These are phyloP conservation scores for Rhipidura dahli DNA, from an alignment of 2,113 vertebrate species.

Conservation along the genomic window DNA sequence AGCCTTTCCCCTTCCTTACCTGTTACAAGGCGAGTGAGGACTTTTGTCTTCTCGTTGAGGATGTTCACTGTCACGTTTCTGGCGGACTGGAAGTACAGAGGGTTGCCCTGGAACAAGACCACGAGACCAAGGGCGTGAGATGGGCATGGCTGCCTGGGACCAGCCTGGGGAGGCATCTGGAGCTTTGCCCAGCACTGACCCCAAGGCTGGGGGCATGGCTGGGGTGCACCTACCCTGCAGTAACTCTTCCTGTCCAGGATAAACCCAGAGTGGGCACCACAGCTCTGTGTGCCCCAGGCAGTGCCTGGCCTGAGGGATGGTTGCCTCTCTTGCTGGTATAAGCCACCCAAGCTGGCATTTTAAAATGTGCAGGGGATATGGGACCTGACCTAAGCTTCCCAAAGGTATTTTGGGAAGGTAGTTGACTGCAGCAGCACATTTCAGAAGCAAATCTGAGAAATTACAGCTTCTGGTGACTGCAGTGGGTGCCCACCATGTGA, in stretches of 20 bases:
- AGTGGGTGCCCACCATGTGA: fast-evolving
- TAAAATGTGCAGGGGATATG: neutral
- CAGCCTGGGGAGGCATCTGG: neutral
- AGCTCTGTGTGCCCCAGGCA: neutral
- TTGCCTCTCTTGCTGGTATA: neutral
- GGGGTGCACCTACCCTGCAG: neutral
- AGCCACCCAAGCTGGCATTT: neutral
- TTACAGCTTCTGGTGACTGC: neutral
- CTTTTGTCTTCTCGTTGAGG: constrained; percentile 89
- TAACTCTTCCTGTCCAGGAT: neutral
- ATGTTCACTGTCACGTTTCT: constrained; percentile 95
- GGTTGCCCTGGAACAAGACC: constrained; percentile 83
- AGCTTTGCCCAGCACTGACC: neutral
- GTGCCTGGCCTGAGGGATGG: neutral
- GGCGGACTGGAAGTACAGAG: constrained; percentile 96
- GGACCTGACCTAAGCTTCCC: neutral
- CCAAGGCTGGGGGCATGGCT: neutral
- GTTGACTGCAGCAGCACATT: neutral
- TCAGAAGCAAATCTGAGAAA: neutral
- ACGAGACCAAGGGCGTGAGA: constrained; percentile 32
- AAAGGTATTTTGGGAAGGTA: neutral
- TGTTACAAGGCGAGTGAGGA: constrained; percentile 92
- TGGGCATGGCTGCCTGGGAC: neutral
- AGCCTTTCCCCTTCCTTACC: constrained; percentile 76
- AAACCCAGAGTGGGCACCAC: neutral